Conservation (phyloP, 1,140 invertebrate species). For the Ylistrum balloti region DNA sequence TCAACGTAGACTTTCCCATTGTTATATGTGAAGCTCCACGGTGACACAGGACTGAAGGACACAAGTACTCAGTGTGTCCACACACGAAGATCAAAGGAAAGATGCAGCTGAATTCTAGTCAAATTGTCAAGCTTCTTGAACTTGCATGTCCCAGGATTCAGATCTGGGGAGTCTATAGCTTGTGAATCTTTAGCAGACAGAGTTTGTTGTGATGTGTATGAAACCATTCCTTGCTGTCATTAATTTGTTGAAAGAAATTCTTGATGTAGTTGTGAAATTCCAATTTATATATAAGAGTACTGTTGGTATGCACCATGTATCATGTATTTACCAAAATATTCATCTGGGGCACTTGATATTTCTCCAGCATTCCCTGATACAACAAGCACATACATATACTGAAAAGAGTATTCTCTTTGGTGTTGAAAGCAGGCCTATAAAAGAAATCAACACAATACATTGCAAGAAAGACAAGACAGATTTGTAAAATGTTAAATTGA, state of each 20-base stretch:
- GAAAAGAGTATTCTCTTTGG: too few species aligned
- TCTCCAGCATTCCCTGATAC: too few species aligned
- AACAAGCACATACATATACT: too few species aligned
- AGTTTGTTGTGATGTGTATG: neutral
- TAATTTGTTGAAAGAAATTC: neutral
- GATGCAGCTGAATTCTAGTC: neutral
- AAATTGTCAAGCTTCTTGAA: neutral
- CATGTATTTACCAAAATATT: too few species aligned
- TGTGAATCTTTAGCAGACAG: neutral
- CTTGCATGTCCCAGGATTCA: neutral
- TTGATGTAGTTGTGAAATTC: neutral
- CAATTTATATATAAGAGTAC: neutral
- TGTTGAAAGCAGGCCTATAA: too few species aligned
- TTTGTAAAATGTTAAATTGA: too few species aligned
- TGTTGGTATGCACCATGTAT: neutral
- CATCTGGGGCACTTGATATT: too few species aligned
- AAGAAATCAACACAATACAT: too few species aligned
- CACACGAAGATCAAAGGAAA: neutral
- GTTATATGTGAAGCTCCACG: constrained; percentile 76
- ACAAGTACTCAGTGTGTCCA: neutral
- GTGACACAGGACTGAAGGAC: constrained; percentile 3
- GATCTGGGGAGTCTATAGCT: neutral
- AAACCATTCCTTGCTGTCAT: neutral
- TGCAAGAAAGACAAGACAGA: too few species aligned
- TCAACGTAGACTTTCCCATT: constrained; percentile 80